Conservation (phyloP, 2,888 invertebrate genomes). For the Hydropsyche betteni region DNA sequence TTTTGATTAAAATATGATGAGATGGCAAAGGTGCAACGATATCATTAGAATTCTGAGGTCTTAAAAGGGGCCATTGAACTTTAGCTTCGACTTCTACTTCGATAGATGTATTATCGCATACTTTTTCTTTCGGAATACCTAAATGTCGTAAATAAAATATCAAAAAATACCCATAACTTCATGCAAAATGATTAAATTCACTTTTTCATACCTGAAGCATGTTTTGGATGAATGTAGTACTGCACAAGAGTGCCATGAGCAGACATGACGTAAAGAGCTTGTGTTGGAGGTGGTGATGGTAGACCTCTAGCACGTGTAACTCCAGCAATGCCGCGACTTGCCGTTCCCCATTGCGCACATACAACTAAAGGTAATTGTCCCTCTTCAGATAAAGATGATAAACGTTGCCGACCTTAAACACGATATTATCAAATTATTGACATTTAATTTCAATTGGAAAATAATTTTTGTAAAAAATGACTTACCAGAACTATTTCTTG, state of each 20-base stretch:
- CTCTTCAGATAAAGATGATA: slow-evolving; percentile 77
- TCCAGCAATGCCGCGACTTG: slow-evolving; percentile 56
- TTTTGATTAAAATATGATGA: slow-evolving; percentile 72
- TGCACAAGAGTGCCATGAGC: slow-evolving; percentile 88
- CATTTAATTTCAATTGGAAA: neutral
- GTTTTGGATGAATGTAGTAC: slow-evolving; percentile 85
- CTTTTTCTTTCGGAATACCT: slow-evolving; percentile 83
- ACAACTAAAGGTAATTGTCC: slow-evolving; percentile 78
- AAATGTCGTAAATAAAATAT: neutral
- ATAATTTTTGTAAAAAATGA: neutral
- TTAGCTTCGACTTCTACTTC: slow-evolving; percentile 87
- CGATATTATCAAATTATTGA: slow-evolving; percentile 8
- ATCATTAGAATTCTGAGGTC: slow-evolving; percentile 71
- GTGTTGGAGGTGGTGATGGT: slow-evolving; percentile 70
- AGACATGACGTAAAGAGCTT: slow-evolving; percentile 90
- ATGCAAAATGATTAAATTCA: neutral
- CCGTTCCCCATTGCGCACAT: slow-evolving; percentile 68
- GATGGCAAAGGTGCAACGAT: slow-evolving; percentile 78
- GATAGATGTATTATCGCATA: slow-evolving; percentile 86
- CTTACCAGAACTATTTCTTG: slow-evolving; percentile 64
- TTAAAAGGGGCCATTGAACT: slow-evolving; percentile 88
- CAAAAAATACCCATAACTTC: neutral
- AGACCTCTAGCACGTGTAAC: slow-evolving; percentile 58
- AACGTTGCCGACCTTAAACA: slow-evolving; percentile 70
- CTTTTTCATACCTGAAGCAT: slow-evolving; percentile 63